A percentile compares a stretch with the other conserved stretches of the same genome.
Evolutionary conservation across 2,797 vertebrate species (phyloP).

Genomic region (Gallinago solitaria): DNA sequence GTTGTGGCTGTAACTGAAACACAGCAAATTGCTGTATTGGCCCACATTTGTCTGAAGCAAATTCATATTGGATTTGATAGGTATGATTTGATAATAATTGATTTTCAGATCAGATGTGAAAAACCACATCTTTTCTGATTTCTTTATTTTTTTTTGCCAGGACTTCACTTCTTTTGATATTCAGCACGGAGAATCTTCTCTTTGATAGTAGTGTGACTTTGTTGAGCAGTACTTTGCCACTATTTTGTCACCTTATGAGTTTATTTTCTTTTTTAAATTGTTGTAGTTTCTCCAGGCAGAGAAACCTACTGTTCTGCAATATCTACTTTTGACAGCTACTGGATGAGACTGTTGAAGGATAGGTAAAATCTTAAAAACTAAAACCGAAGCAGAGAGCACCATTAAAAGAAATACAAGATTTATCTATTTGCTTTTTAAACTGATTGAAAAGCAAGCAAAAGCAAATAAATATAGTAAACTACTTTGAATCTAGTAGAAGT

Average conservation of each 20-base stretch:
- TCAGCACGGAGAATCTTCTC: neutral
- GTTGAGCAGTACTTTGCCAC: neutral
- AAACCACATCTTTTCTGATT: neutral
- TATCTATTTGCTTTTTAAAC: neutral
- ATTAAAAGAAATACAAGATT: neutral
- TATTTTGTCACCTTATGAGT: neutral
- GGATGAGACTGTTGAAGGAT: neutral
- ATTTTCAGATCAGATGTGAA: neutral
- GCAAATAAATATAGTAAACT: neutral
- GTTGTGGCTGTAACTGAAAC: neutral
- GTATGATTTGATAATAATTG: rapidly evolving
- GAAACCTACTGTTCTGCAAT: neutral
- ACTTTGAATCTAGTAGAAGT: neutral
- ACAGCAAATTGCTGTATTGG: neutral
- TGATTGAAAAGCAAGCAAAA: neutral
- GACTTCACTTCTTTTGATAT: neutral
- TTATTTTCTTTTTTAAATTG: neutral
- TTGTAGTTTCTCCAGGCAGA: neutral
- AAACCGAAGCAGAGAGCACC: neutral
- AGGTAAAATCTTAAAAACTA: neutral
- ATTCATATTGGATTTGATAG: neutral
- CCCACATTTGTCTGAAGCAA: neutral
- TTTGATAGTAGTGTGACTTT: neutral
- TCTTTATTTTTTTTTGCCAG: neutral
- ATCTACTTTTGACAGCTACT: neutral